Conservation (phyloP, 1,140 invertebrate genomes). For the Helicoverpa zea region DNA sequence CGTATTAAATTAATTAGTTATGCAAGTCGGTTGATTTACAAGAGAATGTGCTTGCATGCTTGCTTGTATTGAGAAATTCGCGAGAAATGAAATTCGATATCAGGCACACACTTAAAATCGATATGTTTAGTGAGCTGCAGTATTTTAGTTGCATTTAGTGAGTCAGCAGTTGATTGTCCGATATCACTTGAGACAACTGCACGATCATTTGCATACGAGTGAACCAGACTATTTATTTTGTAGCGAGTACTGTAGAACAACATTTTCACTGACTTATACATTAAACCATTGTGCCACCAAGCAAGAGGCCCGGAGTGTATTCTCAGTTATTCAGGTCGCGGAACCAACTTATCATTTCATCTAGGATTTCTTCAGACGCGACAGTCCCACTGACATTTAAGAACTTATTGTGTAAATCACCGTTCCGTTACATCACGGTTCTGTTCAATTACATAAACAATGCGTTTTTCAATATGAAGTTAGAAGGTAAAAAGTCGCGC, state of each 20-base stretch:
- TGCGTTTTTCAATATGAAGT: slow-evolving; percentile 19
- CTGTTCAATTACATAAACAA: slow-evolving; percentile 41
- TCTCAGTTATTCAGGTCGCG: slow-evolving; percentile 45
- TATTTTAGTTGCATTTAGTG: not conserved
- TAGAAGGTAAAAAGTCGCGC: not conserved
- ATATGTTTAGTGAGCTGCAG: not conserved
- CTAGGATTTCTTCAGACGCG: slow-evolving; percentile 33
- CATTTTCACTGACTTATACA: not conserved
- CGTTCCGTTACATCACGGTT: slow-evolving; percentile 50
- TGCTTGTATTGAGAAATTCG: slow-evolving; percentile 5
- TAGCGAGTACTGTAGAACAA: not conserved
- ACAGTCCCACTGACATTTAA: slow-evolving; percentile 55
- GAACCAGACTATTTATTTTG: not conserved
- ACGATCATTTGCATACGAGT: slow-evolving; percentile 26
- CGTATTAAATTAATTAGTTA: slow-evolving; percentile 1
- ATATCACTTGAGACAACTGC: slow-evolving; percentile 18
- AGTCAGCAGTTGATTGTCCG: slow-evolving; percentile 18
- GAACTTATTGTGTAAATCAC: slow-evolving; percentile 45
- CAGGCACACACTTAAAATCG: slow-evolving; percentile 7
- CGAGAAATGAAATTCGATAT: slow-evolving; percentile 31
- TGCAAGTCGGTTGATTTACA: slow-evolving; percentile 16
- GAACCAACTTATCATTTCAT: slow-evolving; percentile 53
- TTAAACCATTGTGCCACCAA: not conserved
- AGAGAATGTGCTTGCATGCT: slow-evolving; percentile 9
- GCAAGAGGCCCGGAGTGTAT: not conserved